A percentile compares a stretch with the other conserved stretches of the same genome.
These are phyloP conservation scores for Mercenaria mercenaria DNA, from an alignment of 1,140 invertebrate genomes.

Conservation along the genomic window DNA sequence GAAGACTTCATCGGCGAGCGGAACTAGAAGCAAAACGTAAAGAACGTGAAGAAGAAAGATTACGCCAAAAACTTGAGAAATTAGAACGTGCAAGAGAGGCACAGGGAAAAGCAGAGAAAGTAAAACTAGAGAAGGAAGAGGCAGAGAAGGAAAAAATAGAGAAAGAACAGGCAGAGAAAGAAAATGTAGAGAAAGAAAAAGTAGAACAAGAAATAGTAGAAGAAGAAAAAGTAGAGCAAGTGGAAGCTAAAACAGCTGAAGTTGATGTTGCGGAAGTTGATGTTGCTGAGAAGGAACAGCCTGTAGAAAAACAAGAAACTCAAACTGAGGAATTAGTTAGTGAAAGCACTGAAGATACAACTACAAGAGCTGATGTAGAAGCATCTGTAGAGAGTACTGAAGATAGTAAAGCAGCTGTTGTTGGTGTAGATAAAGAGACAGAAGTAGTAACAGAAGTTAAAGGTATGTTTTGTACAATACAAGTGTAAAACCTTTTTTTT, in stretches of 20 bases:
- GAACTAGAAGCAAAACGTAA: conserved; percentile 83
- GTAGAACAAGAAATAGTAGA: conserved; percentile 2
- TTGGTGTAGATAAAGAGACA: background rate
- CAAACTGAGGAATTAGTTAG: background rate
- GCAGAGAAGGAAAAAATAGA: background rate
- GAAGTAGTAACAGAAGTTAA: background rate
- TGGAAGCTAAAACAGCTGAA: background rate
- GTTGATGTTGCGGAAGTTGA: background rate
- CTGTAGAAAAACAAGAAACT: background rate
- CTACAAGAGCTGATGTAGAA: background rate
- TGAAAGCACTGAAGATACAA: background rate
- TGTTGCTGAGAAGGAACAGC: background rate
- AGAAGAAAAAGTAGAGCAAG: too few species aligned
- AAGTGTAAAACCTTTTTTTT: too few species aligned
- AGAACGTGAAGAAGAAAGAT: conserved; percentile 83
- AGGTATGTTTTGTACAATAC: too few species aligned
- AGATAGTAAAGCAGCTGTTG: background rate
- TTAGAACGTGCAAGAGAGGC: conserved; percentile 66
- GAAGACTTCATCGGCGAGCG: conserved; percentile 81
- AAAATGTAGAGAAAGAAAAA: conserved; percentile 75
- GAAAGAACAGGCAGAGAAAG: conserved; percentile 49
- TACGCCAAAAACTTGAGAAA: conserved; percentile 76
- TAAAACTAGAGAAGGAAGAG: background rate
- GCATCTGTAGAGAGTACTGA: background rate
- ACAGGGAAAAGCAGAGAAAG: conserved; percentile 51